Evolutionary conservation across 2,113 vertebrate species (phyloP), one percentile per base, ranked within the genome.

Genomic region (Ovis aries): DNA sequence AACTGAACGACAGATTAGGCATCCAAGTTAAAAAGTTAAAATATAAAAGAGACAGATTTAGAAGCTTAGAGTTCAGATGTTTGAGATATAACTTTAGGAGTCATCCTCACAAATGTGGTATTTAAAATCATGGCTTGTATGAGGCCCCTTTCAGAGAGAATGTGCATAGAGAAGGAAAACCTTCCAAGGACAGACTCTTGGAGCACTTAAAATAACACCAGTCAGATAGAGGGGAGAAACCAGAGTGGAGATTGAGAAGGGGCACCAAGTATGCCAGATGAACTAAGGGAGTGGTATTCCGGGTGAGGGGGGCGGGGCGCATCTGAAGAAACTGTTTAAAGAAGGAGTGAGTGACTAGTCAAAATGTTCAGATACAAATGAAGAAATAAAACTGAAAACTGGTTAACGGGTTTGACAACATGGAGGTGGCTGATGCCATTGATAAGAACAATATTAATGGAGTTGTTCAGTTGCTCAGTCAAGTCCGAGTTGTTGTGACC

Each of bases 241-340:
- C 50, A 50, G 16, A 50, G 14, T 40, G 25, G 67, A 60, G 53
- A 78, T 2, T 78, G 67, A 78, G 19, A 78, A 87, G 17, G 11
- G 53, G 31, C 25, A 50, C 53, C 33, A 16, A 23, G 67, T 25
- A 5, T 17, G 43, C 33, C 43, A 16, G 62, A n/a, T n/a, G 13
- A 55, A 8, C 27, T 36, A 45, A 7, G 36, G 71, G 31, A 60
- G 43, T 19, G 7, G 40, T 50, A 12, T 23, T 59, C 6, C 0
- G 3, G 43, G 8, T 5, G 5, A 4, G 23, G 15, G 25, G 8
- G 62, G 8, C 0, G 2, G 1, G 60, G 60, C 1, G 0, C n/a
- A 71, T 11, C 67, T 71, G n/a, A 50, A 52, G 53, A 62, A 31
- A 60, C 12, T 40, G 17, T 23, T 52, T 52, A 71, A 60, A 31